Evolutionary conservation across 1,140 invertebrate genomes (phyloP).

Genomic region (Formica exsecta): DNA sequence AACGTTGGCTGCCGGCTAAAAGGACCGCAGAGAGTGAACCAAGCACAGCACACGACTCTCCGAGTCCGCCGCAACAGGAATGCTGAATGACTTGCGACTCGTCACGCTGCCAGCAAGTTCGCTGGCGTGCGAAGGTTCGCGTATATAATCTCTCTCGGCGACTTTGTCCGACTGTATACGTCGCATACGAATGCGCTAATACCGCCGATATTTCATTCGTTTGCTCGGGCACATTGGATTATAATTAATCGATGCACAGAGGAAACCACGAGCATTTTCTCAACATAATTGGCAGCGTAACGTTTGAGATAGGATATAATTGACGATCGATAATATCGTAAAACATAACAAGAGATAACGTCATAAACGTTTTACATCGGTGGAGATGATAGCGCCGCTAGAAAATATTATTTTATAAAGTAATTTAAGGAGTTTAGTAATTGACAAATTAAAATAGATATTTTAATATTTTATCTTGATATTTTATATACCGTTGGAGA

Average conservation of each 20-base stretch:
- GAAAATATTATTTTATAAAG: background rate
- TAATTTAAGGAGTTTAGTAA: no score
- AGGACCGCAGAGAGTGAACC: conserved; percentile 26
- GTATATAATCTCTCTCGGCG: conserved; percentile 34
- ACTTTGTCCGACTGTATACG: conserved; percentile 39
- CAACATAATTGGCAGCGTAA: conserved; percentile 42
- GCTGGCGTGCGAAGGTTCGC: conserved; percentile 48
- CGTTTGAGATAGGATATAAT: conserved; percentile 24
- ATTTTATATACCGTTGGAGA: no score
- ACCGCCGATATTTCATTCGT: conserved; percentile 45
- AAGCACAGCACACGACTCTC: background rate
- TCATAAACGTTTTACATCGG: conserved; percentile 12
- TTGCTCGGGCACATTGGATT: conserved; percentile 21
- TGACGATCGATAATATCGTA: conserved; percentile 33
- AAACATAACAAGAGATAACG: conserved; percentile 37
- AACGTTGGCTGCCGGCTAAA: conserved; percentile 53
- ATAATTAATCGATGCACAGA: conserved; percentile 36
- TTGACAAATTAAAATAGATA: no score
- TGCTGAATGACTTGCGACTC: conserved; percentile 70
- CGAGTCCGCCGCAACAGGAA: conserved; percentile 52
- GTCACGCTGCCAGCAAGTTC: conserved; percentile 58
- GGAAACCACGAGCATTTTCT: conserved; percentile 21
- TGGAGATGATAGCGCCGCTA: conserved; percentile 24
- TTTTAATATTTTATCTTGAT: no score
- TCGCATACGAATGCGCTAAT: conserved; percentile 45